These are phyloP conservation scores for Drosophila mercatorum DNA, from an alignment of 2,888 invertebrate species.

Conservation along the genomic window DNA sequence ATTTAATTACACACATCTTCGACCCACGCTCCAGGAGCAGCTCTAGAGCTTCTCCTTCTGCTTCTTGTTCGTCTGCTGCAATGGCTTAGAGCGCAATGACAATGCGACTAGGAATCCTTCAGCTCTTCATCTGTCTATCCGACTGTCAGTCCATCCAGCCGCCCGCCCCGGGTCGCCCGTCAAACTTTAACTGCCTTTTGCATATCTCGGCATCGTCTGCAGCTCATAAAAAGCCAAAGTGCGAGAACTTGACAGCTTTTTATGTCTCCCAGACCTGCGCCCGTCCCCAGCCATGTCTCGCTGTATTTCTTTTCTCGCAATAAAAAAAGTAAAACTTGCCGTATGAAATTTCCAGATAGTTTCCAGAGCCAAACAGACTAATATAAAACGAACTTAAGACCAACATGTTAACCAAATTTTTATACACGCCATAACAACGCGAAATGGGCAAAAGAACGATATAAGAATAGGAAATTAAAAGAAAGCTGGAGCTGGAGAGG, in stretches of 20 bases:
- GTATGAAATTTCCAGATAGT: conserved; percentile 12
- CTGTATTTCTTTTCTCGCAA: not conserved
- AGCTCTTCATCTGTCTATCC: conserved; percentile 14
- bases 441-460: not conserved
- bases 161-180: not conserved
- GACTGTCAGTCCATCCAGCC: conserved; percentile 11
- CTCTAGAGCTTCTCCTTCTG: conserved; percentile 11
- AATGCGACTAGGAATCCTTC: conserved; percentile 16
- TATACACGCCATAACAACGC: conserved; percentile 3
- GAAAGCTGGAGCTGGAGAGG: not conserved
- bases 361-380: not conserved
- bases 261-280: conserved; percentile 15
- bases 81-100: conserved; percentile 33
- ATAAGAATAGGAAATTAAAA: not conserved
- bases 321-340: conserved; percentile 1
- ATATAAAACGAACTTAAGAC: conserved; percentile 1
- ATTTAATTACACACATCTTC: conserved; percentile 71
- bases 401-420: conserved; percentile 3
- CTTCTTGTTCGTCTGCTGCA: conserved; percentile 19
- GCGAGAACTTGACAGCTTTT: conserved; percentile 44
- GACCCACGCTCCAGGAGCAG: not conserved
- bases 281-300: not conserved
- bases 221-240: conserved; percentile 58
- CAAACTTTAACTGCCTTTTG: conserved; percentile 41
- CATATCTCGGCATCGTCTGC: conserved; percentile 34